A percentile compares a stretch with the other conserved stretches of the same genome.
Evolutionary conservation across 2,113 vertebrate genomes (phyloP).

Genomic region (Plecotus auritus): DNA sequence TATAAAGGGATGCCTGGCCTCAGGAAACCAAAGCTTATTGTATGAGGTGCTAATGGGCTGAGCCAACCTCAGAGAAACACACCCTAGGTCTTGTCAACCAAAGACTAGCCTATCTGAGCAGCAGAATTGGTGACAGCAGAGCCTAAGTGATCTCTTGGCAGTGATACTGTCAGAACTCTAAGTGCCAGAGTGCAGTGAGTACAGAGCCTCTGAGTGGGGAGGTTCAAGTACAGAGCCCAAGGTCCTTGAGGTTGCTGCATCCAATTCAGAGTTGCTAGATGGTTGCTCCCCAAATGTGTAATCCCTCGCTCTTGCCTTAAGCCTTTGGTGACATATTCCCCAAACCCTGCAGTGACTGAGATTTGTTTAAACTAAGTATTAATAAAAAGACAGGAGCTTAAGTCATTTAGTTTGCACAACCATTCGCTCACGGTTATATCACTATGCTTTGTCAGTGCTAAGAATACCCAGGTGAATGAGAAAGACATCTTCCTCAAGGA

Average conservation of each 20-base stretch:
- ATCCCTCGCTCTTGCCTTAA: not conserved
- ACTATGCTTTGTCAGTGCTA: not conserved
- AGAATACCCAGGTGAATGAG: not conserved
- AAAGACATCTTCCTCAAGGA: not conserved
- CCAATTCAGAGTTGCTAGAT: not conserved
- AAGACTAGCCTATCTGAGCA: not conserved
- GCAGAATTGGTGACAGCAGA: not conserved
- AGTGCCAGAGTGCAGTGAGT: not conserved
- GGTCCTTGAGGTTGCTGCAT: not conserved
- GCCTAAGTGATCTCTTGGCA: not conserved
- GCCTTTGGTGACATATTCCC: not conserved
- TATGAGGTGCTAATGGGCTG: not conserved
- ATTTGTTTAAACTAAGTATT: not conserved
- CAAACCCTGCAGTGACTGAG: not conserved
- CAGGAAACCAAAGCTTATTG: not conserved
- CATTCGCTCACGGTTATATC: not conserved
- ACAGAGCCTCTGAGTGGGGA: not conserved
- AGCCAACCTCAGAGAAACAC: not conserved
- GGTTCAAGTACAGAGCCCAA: not conserved
- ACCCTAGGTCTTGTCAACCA: not conserved
- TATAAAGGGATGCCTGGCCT: not conserved
- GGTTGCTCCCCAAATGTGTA: rapidly evolving
- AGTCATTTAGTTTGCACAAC: not conserved
- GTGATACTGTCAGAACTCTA: not conserved
- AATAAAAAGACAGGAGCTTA: not conserved